Evolutionary conservation across 2,888 invertebrate species (phyloP).

Genomic region (Folsomia manolachei): DNA sequence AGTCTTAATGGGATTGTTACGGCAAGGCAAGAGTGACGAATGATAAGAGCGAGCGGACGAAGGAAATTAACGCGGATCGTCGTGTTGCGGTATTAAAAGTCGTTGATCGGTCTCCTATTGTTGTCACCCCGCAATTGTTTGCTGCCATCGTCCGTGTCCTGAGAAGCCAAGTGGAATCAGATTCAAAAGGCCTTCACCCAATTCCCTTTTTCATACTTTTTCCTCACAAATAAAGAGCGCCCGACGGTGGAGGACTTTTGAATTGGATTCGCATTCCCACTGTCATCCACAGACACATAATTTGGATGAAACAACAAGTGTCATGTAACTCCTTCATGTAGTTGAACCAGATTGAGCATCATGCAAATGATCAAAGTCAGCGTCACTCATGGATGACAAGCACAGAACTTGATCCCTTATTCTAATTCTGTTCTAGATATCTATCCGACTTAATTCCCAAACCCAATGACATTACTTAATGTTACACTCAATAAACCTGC

Average conservation of each 20-base stretch:
- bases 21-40: not conserved
- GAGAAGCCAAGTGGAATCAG: no score
- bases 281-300: not conserved
- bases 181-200: not conserved
- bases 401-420: not conserved
- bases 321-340: no score
- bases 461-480: not conserved
- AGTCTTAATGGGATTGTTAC: not conserved
- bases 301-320: no score
- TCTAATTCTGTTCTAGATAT: no score
- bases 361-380: not conserved
- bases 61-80: constrained; percentile 9
- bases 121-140: not conserved
- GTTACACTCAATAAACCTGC: no score
- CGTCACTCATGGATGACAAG: not conserved
- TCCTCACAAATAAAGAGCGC: not conserved
- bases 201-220: constrained; percentile 2
- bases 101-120: not conserved
- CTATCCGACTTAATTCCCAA: not conserved
- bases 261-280: not conserved
- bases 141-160: not conserved
- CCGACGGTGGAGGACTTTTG: not conserved
- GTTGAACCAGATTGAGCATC: not conserved
- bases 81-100: not conserved
- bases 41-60: not conserved